Evolutionary conservation across 2,797 vertebrate genomes (phyloP).

Genomic region (Hippoglossus hippoglossus): DNA sequence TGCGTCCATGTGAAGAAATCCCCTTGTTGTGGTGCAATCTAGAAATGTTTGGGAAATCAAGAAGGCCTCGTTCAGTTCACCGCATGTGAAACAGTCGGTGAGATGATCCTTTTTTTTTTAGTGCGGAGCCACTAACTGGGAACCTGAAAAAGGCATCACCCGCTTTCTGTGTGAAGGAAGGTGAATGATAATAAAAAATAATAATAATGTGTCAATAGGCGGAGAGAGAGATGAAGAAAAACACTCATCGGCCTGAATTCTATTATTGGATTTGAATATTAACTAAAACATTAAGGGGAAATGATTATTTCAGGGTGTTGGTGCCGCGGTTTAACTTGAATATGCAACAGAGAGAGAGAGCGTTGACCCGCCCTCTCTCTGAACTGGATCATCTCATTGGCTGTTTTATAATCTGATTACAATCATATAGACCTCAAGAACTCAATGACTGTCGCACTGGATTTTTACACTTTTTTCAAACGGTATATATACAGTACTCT

Average conservation of each 20-base stretch:
- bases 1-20: constrained; percentile 56
- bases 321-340: constrained; percentile 44
- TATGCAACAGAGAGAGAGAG: constrained; percentile 70
- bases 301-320: constrained; percentile 29
- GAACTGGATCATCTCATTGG: constrained; percentile 77
- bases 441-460: constrained; percentile 84
- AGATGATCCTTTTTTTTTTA: constrained; percentile 80
- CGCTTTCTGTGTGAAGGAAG: constrained; percentile 24
- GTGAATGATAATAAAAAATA: constrained; percentile 2
- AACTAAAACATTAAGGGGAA: not conserved
- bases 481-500: constrained; percentile 30
- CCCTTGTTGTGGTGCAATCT: constrained; percentile 62
- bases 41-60: constrained; percentile 79
- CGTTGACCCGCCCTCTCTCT: constrained; percentile 49
- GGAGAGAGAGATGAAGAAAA: not conserved
- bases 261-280: constrained; percentile 39
- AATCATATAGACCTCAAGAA: constrained; percentile 87
- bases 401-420: constrained; percentile 66
- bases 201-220: constrained; percentile 23
- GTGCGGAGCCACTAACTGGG: constrained; percentile 51
- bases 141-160: constrained; percentile 29
- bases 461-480: constrained; percentile 85
- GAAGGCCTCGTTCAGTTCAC: constrained; percentile 54
- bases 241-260: constrained; percentile 22
- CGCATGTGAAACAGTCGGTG: constrained; percentile 66